phyloP scores from a whole-genome alignment of 2,797 vertebrate genomes.

The Chelidonichthys spinosus region DNA sequence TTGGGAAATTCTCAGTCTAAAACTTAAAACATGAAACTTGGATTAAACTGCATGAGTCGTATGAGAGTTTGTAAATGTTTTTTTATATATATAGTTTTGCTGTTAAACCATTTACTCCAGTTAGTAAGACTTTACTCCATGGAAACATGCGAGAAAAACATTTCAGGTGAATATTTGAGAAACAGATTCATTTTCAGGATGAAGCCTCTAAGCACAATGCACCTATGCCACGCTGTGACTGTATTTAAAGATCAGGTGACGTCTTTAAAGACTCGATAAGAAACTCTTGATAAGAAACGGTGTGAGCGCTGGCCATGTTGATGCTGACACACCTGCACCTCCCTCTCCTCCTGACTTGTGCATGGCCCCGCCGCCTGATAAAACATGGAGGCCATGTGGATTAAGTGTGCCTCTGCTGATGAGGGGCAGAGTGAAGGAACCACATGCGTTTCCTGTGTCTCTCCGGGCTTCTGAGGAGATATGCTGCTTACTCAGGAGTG shows the following conservation, averaged over 20 bases:
- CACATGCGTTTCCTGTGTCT: constrained; percentile 84
- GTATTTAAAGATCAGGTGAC: not conserved
- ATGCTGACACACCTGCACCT: constrained; percentile 66
- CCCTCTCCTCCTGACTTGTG: constrained; percentile 73
- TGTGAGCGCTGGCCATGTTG: constrained; percentile 32
- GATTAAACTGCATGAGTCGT: not conserved
- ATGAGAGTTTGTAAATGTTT: not conserved
- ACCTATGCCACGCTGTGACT: not conserved
- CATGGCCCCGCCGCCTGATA: constrained; percentile 74
- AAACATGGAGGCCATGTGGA: constrained; percentile 77
- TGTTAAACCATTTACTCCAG: not conserved
- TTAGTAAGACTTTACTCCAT: not conserved
- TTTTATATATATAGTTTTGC: not conserved
- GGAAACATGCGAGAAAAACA: not conserved
- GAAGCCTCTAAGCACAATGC: not conserved
- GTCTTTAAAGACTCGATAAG: constrained; percentile 25
- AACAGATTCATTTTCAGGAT: not conserved
- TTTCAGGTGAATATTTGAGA: not conserved
- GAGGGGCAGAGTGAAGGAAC: constrained; percentile 81
- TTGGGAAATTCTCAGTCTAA: no score
- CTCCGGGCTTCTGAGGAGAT: constrained; percentile 85
- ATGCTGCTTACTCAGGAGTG: constrained; percentile 96
- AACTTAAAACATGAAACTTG: not conserved
- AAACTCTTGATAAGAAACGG: constrained; percentile 18
- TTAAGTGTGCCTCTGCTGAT: constrained; percentile 81